Evolutionary conservation across 2,888 invertebrate species (phyloP), one percentile per base, ranked within the genome.

Genomic region (Fabriciana adippe): DNA sequence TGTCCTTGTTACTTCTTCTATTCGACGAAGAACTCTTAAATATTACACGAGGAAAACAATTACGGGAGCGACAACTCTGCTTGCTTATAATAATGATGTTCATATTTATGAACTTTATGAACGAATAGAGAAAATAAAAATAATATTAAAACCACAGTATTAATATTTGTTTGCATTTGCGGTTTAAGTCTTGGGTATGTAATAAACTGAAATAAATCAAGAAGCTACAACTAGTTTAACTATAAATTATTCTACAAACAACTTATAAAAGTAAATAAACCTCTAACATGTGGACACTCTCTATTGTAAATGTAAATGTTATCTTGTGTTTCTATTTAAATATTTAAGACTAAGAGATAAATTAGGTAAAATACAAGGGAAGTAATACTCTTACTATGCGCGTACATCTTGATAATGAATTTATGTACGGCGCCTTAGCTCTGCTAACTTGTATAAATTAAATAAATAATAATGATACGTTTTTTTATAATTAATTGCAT

Each of bases 271-370:
- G 64, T 64, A 64, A 66, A 66, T 64, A 50, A 66, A 69, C 56
- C 35, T 45, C 48, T 53, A 68, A 59, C 68, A 64, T 64, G 64
- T 66, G 68, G 51, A 62, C 63, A 48, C 47, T 64, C 64, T 55
- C 63, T 65, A 69, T 67, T 72, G 68, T 72, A 72, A 69, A 71
- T 71, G 70, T 65, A 67, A 72, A 72, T 71, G 64, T 55, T 62
- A 55, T 63, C 62, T 60, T 53, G 66, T 68, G 67, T 68, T 65
- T 60, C 66, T 55, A 71, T 72, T 68, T 72, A 65, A 67, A 72
- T 72, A 68, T 65, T 65, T 59, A 63, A 72, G 48, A 64, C 62
- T 55, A 51, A 26, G 47, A 48, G 57, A 57, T 62, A 62, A 56
- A 67, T 67, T 62, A 67, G 62, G 41, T 18, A 51, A 67, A 62